Percentiles rank a stretch among this genome's conserved stretches.
phyloP scores from a whole-genome alignment of 2,888 invertebrate genomes.

The Chrysomela aeneicollis region DNA sequence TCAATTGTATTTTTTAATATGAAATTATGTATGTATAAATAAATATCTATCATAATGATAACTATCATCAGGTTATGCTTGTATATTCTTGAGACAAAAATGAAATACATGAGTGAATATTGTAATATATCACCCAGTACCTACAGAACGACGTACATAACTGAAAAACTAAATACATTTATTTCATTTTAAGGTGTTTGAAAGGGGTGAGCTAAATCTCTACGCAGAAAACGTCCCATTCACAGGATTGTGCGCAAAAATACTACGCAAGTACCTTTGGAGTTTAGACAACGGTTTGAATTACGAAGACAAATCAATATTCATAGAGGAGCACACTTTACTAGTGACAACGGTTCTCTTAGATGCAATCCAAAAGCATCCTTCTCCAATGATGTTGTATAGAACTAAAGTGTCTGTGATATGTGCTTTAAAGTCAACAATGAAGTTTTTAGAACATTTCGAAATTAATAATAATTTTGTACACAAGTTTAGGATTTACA shows the following conservation, averaged over 20 bases:
- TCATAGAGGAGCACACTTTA: constrained; percentile 53
- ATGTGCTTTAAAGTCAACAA: constrained; percentile 47
- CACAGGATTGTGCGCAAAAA: constrained; percentile 38
- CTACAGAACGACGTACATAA: too few relatives aligned
- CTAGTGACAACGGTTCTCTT: constrained; percentile 50
- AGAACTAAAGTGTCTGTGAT: constrained; percentile 51
- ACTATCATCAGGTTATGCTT: too few relatives aligned
- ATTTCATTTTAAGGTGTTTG: constrained; percentile 64
- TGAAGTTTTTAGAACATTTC: constrained; percentile 46
- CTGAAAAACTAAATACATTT: too few relatives aligned
- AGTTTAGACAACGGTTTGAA: constrained; percentile 47
- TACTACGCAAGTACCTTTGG: constrained; percentile 48
- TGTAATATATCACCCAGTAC: too few relatives aligned
- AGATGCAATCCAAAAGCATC: constrained; percentile 46
- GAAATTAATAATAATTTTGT: constrained; percentile 44
- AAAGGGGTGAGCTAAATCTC: constrained; percentile 70
- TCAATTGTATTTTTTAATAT: too few relatives aligned
- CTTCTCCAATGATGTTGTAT: constrained; percentile 49
- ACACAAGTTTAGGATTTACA: constrained; percentile 41
- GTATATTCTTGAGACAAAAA: too few relatives aligned
- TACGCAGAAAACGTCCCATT: constrained; percentile 63
- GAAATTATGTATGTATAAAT: too few relatives aligned
- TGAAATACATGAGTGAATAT: too few relatives aligned
- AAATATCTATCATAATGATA: too few relatives aligned
- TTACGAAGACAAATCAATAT: constrained; percentile 53